Base-by-base conservation (phyloP, 2,113 vertebrate species). In the Cricetomys ansorgei region DNA sequence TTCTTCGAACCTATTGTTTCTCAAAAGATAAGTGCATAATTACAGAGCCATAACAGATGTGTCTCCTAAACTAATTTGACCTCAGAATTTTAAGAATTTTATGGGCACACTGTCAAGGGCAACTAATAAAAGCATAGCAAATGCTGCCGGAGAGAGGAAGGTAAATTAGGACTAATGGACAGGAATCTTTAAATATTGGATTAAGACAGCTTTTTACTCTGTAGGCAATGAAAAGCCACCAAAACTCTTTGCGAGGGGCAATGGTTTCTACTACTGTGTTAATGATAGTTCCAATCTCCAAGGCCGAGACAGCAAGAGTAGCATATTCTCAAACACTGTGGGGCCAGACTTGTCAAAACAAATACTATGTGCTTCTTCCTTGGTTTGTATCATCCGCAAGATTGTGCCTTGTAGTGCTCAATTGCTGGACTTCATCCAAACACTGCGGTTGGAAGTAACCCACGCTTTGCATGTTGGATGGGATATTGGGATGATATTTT, bases 261-360 rank as follows among this genome's bases (percentile, higher is more conserved):
- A 87, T 50, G 79, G 73, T 84, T 95, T 89, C 45, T 84, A 62
- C 80, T 75, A n/a, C 90, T n/a, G 73, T 17, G 2, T 80, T 89
- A 83, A 70, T 31, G 73, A 89, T 69, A 43, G 88, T 81, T 97
- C 83, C 94, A 89, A 43, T 89, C 86, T 93, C 96, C 93, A 93
- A 92, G 94, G 94, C 64, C 57, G 95, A 96, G 92, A 85, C 96
- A 95, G 91, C 89, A 85, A 97, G 89, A 70, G 57, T 80, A 98
- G 79, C 96, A 97, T 96, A 97, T 98, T 96, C 96, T 95, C 89
- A 79, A 97, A 80, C 97, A 93, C 95, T 8, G 93, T 93, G 91
- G 95, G 96, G 92, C 94, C 94, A 57, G 59, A 67, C 83, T 95
- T 97, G 94, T 97, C 97, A 96, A 97, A 97, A 97, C 97, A 97